Evolutionary conservation across 2,113 vertebrate species (phyloP).

Genomic region (Strix uralensis): DNA sequence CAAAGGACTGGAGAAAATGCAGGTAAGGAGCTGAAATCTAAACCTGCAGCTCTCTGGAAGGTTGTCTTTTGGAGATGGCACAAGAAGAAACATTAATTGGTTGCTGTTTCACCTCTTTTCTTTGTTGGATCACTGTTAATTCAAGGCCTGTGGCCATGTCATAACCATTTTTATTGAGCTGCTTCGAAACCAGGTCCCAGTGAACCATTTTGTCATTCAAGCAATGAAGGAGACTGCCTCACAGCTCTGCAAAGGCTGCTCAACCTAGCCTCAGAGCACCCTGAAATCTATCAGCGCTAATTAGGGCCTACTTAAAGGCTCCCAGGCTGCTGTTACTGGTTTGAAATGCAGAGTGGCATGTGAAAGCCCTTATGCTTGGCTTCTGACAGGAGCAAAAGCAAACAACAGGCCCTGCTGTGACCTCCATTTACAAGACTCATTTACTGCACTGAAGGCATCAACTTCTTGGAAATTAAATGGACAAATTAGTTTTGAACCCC

Average conservation of each 20-base stretch:
- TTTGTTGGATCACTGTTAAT: slow-evolving; percentile 52
- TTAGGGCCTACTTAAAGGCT: slow-evolving; percentile 56
- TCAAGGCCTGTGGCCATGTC: slow-evolving; percentile 47
- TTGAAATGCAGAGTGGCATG: slow-evolving; percentile 44
- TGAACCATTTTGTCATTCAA: slow-evolving; percentile 57
- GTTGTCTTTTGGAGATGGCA: not conserved
- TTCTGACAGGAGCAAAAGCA: slow-evolving; percentile 60
- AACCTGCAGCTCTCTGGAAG: not conserved
- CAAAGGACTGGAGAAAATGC: not conserved
- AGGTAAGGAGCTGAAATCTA: not conserved
- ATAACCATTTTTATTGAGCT: slow-evolving; percentile 46
- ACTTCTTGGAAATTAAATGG: slow-evolving; percentile 56
- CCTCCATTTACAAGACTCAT: slow-evolving; percentile 63
- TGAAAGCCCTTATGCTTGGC: slow-evolving; percentile 10
- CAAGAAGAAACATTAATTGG: not conserved
- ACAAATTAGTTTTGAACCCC: slow-evolving; percentile 62
- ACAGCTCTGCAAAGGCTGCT: slow-evolving; percentile 24
- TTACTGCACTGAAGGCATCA: slow-evolving; percentile 52
- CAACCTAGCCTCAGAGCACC: slow-evolving; percentile 26
- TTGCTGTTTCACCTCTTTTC: slow-evolving; percentile 25
- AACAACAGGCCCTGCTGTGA: slow-evolving; percentile 53
- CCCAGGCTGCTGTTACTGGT: slow-evolving; percentile 3
- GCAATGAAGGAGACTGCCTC: slow-evolving; percentile 30
- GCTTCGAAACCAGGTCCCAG: slow-evolving; percentile 17
- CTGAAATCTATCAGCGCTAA: slow-evolving; percentile 61